Percentiles rank a stretch among this genome's conserved stretches.
Conservation (phyloP, 2,113 vertebrate genomes). For the Raja brachyura region DNA sequence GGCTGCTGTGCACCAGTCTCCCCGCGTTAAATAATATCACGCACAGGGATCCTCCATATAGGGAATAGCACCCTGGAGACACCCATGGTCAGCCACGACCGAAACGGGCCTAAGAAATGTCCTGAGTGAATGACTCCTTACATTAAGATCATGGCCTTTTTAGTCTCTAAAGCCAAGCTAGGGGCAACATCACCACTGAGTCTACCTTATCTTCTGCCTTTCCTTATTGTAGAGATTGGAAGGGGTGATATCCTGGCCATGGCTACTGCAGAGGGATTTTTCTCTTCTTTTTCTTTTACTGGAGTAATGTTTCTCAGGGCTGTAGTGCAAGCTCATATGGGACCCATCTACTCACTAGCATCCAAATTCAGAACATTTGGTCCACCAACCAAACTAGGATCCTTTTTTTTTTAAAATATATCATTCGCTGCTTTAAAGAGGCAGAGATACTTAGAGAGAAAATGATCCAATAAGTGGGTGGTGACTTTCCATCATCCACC, state of each 20-base stretch:
- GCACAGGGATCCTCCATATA: no score
- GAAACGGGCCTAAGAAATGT: no score
- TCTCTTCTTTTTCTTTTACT: not conserved
- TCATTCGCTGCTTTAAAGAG: not conserved
- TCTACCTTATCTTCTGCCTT: no score
- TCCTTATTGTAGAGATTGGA: not conserved
- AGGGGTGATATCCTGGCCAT: not conserved
- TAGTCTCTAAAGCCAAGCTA: no score
- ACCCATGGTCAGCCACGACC: no score
- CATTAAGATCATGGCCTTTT: no score
- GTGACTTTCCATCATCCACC: not conserved
- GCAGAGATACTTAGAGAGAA: not conserved
- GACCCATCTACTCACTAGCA: not conserved
- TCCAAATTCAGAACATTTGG: not conserved
- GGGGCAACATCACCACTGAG: no score
- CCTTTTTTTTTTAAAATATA: not conserved
- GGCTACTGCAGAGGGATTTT: not conserved
- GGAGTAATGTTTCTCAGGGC: not conserved
- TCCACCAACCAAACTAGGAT: not conserved
- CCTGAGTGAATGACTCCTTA: no score
- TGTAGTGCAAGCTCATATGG: not conserved
- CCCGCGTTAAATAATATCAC: no score
- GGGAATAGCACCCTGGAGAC: no score
- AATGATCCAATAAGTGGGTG: not conserved
- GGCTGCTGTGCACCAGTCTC: no score